Conservation (phyloP, 2,888 invertebrate genomes). For the Temnothorax unifasciatus region DNA sequence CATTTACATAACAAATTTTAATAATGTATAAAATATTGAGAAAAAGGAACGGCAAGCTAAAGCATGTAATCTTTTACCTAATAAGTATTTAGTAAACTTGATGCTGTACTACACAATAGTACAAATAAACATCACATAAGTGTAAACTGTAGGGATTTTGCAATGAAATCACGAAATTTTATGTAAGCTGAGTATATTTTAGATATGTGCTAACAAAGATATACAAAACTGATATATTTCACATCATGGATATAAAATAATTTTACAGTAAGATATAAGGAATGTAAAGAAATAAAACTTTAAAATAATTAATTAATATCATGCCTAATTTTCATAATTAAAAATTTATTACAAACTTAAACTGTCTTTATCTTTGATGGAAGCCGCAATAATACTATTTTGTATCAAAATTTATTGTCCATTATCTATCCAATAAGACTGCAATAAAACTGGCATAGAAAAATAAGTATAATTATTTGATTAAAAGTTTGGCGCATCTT, state of each 20-base stretch:
- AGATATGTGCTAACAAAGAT: slow-evolving; percentile 9
- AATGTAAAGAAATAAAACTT: slow-evolving; percentile 9
- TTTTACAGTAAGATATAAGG: slow-evolving; percentile 16
- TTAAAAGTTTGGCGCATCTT: neutral
- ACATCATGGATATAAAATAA: slow-evolving; percentile 14
- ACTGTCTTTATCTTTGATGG: slow-evolving; percentile 4
- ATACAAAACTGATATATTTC: slow-evolving; percentile 19
- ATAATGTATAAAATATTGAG: slow-evolving; percentile 25
- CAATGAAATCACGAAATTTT: slow-evolving; percentile 38
- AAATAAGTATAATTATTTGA: slow-evolving; percentile 25
- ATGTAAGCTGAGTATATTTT: slow-evolving; percentile 43
- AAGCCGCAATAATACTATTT: neutral
- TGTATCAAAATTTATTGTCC: slow-evolving; percentile 23
- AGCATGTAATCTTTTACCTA: slow-evolving; percentile 15
- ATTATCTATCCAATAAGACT: slow-evolving; percentile 10
- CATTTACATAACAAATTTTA: slow-evolving; percentile 30
- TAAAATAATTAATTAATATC: slow-evolving; percentile 23
- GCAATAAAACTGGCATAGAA: slow-evolving; percentile 33
- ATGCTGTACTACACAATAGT: neutral
- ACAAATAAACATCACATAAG: slow-evolving; percentile 9
- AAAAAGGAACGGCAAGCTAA: neutral
- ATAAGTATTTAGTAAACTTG: neutral
- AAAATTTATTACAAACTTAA: slow-evolving; percentile 11
- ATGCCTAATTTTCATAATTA: slow-evolving; percentile 16
- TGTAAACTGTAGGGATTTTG: slow-evolving; percentile 10